phyloP scores from a whole-genome alignment of 2,888 invertebrate genomes.

The Drosophila fulvimacula region DNA sequence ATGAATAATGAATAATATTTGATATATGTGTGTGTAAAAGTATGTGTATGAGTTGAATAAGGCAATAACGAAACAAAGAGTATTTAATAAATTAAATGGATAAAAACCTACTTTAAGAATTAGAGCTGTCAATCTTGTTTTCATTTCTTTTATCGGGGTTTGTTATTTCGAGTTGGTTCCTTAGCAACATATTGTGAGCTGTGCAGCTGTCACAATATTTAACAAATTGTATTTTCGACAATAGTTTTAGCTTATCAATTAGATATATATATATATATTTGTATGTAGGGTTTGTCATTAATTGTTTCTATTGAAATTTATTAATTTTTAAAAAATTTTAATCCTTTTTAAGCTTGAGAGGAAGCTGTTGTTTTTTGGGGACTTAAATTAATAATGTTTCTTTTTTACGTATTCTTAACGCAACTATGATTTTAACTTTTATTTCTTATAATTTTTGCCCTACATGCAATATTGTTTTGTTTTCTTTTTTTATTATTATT shows the following conservation, averaged over 20 bases:
- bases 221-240: no score
- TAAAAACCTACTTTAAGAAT: slow-evolving; percentile 16
- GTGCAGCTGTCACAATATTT: slow-evolving; percentile 25
- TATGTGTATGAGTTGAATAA: slow-evolving; percentile 18
- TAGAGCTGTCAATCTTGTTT: slow-evolving; percentile 4
- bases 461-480: slow-evolving; percentile 5
- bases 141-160: no score
- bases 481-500: neutral
- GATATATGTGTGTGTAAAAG: slow-evolving; percentile 26
- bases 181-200: slow-evolving; percentile 21
- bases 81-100: slow-evolving; percentile 47
- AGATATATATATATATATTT: slow-evolving; percentile 29
- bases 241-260: slow-evolving; percentile 24
- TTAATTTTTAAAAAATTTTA: slow-evolving; percentile 37
- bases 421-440: slow-evolving; percentile 1
- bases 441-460: slow-evolving; percentile 4
- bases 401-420: slow-evolving; percentile 17
- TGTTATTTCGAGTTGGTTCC: slow-evolving; percentile 55
- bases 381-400: slow-evolving; percentile 17
- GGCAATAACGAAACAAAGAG: slow-evolving; percentile 38
- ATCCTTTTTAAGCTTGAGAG: slow-evolving; percentile 48
- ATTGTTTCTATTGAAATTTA: slow-evolving; percentile 58
- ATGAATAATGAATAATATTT: slow-evolving; percentile 20
- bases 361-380: slow-evolving; percentile 30
- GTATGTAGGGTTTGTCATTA: slow-evolving; percentile 29